Percentiles rank a stretch among this genome's conserved stretches.
phyloP scores from a whole-genome alignment of 2,113 vertebrate genomes.

The Gadus chalcogrammus region DNA sequence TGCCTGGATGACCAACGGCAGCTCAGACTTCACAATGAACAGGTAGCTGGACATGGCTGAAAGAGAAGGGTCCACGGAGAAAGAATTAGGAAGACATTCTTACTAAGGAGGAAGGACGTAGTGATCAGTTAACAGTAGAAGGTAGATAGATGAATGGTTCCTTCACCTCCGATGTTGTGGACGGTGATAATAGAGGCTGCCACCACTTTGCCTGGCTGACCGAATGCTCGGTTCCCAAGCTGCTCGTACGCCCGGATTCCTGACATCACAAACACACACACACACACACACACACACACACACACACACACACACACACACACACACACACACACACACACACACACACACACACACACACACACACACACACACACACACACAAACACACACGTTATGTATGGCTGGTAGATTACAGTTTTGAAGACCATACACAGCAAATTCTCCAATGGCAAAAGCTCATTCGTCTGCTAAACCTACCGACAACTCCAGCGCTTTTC shows the following conservation, averaged over 20 bases:
- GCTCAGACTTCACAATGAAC: slow-evolving; percentile 87
- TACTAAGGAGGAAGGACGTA: no score
- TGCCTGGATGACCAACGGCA: slow-evolving; percentile 82
- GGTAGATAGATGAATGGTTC: background rate
- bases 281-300: background rate
- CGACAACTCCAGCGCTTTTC: slow-evolving; percentile 80
- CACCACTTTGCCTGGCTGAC: slow-evolving; percentile 74
- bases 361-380: background rate
- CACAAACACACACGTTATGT: no score
- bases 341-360: background rate
- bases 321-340: background rate
- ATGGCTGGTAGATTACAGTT: no score
- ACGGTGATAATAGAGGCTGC: slow-evolving; percentile 78
- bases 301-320: background rate
- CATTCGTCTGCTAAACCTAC: slow-evolving; percentile 51
- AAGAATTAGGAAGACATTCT: background rate
- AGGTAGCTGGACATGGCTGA: slow-evolving; percentile 89
- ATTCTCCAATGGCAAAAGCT: background rate
- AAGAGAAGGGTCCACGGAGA: background rate
- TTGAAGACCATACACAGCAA: no score
- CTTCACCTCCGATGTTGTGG: slow-evolving; percentile 80
- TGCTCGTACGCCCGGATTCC: slow-evolving; percentile 86
- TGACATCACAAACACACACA: slow-evolving; percentile 30
- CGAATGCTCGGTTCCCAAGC: slow-evolving; percentile 80
- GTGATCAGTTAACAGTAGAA: background rate